These are phyloP conservation scores for Octomys mimax DNA, from an alignment of 2,797 vertebrate genomes.

Conservation along the genomic window DNA sequence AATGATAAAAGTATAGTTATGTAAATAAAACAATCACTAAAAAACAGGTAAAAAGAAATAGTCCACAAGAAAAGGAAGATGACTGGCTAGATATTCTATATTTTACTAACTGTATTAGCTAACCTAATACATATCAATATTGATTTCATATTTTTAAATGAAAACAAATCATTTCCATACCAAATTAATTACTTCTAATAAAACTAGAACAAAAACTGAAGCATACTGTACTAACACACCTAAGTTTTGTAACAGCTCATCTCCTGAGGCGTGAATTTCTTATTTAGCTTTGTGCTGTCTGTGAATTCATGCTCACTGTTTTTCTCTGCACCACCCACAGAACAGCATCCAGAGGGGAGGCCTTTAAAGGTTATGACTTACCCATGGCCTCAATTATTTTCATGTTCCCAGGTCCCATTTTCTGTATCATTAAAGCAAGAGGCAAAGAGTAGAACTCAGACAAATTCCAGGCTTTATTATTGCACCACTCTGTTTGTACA, in stretches of 20 bases:
- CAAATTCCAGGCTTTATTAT: background rate
- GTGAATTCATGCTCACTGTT: background rate
- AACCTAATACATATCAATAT: background rate
- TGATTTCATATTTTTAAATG: constrained; percentile 8
- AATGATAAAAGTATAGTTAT: constrained; percentile 40
- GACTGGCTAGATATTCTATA: background rate
- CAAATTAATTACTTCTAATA: background rate
- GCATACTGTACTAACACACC: background rate
- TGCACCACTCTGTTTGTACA: background rate
- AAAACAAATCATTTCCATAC: constrained; percentile 33
- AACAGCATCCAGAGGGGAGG: background rate
- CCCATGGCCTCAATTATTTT: background rate
- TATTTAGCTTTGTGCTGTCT: background rate
- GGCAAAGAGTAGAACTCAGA: background rate
- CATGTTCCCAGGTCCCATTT: background rate
- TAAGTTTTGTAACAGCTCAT: background rate
- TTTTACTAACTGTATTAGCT: background rate
- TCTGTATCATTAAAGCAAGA: constrained; percentile 11
- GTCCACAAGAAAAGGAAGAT: background rate
- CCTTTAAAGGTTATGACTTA: background rate
- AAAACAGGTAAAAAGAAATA: constrained; percentile 13
- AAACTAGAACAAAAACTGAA: constrained; percentile 1
- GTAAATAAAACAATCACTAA: constrained; percentile 12
- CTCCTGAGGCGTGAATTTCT: background rate
- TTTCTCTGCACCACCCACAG: background rate